phyloP scores from a whole-genome alignment of 2,888 invertebrate species.

The Limenitis camilla region DNA sequence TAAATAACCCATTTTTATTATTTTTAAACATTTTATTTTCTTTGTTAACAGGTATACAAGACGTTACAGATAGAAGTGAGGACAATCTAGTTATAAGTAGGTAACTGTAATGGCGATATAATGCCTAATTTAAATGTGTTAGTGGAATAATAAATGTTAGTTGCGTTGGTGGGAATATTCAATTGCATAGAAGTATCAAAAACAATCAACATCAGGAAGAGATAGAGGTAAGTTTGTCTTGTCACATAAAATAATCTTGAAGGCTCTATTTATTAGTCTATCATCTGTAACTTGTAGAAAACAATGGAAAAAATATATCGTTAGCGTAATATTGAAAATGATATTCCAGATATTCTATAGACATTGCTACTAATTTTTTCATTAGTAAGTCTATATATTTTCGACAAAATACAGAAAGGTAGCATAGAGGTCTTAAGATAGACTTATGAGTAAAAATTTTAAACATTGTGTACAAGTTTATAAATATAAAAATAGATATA shows the following conservation, averaged over 20 bases:
- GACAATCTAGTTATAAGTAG: conserved; percentile 53
- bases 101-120: conserved; percentile 49
- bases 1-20: neutral
- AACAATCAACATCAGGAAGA: neutral
- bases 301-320: too few relatives aligned
- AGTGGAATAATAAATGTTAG: conserved; percentile 33
- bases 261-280: too few relatives aligned
- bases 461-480: too few relatives aligned
- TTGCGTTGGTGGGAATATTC: conserved; percentile 11
- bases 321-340: too few relatives aligned
- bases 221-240: neutral
- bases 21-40: conserved; percentile 16
- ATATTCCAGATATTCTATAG: too few relatives aligned
- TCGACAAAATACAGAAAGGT: too few relatives aligned
- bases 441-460: too few relatives aligned
- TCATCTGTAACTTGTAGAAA: too few relatives aligned
- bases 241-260: neutral
- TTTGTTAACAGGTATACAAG: conserved; percentile 44
- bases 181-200: conserved; percentile 2
- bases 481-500: too few relatives aligned
- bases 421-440: too few relatives aligned
- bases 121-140: conserved; percentile 41
- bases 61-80: conserved; percentile 46
- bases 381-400: too few relatives aligned
- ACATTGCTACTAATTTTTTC: too few relatives aligned